Conservation (phyloP, 2,797 vertebrate species). For the Poliocrania exsul region DNA sequence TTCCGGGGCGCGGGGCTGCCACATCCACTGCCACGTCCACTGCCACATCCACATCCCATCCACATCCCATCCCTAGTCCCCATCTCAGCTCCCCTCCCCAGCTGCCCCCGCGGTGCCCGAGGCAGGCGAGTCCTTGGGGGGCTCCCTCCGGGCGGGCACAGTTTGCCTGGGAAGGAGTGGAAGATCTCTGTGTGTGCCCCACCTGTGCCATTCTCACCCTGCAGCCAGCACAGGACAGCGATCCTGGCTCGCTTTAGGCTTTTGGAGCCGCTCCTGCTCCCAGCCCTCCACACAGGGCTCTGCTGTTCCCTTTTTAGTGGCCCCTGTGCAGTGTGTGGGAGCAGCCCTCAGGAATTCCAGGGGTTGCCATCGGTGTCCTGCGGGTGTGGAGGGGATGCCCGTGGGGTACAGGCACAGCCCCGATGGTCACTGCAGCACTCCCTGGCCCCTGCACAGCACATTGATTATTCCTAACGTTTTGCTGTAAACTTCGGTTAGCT, state of each 20-base stretch:
- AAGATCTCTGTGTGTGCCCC: background rate
- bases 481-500: background rate
- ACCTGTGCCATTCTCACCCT: background rate
- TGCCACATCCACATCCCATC: too few relatives aligned
- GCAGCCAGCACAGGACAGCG: background rate
- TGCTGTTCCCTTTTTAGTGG: accelerated
- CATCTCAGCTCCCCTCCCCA: too few relatives aligned
- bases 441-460: accelerated
- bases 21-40: too few relatives aligned
- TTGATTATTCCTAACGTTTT: accelerated
- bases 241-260: accelerated
- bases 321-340: accelerated
- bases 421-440: accelerated
- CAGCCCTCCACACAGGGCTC: background rate
- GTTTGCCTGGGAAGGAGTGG: background rate
- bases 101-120: background rate
- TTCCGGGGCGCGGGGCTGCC: background rate
- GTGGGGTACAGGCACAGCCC: accelerated
- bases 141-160: background rate
- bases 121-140: background rate
- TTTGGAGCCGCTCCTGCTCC: accelerated
- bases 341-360: background rate
- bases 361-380: accelerated
- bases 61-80: too few relatives aligned
- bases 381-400: accelerated